Evolutionary conservation across 1,140 invertebrate species (phyloP), one percentile per base, ranked within the genome.

Genomic region (Ruditapes philippinarum): DNA sequence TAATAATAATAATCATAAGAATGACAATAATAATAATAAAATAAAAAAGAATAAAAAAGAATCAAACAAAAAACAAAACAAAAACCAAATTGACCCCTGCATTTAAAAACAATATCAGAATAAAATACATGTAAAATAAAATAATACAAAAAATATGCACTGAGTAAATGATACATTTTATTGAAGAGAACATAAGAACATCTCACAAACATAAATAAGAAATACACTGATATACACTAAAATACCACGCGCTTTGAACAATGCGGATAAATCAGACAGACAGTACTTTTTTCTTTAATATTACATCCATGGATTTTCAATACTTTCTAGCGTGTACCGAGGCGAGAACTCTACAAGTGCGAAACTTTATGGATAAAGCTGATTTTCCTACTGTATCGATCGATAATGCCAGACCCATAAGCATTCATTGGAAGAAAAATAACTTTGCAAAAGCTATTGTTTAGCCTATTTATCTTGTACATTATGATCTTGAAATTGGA

Each of bases 321-420:
- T 78, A 78, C 45, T 78, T 54, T 49, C 45, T 49, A 33, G 4
- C 28, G 74, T 78, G 74, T 78, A 78, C 25, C 54, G 45, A 78
- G 45, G 74, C 74, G 45, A 78, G 54, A 78, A 78, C 74, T 78
- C 74, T 78, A 78, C 74, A 78, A 78, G 74, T 78, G 74, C 42
- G 45, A 78, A 73, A 33, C 11, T 78, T 51, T 78, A 78, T 78
- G 74, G 74, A 78, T 78, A 78, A 51, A 22, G 74, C 74, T 45
- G 74, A 54, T 78, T 78, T 78, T 78, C 49, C 74, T 51, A 31
- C 45, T 7, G 45, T 78, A 51, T 51, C 74, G 74, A 78, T 78
- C 74, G 14, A 78, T 78, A 78, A 25, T 78, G 4, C 74, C 25
- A 78, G 74, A 78, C 74, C 74, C 45, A 54, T 57, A 78, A 51